Evolutionary conservation across 2,888 invertebrate species (phyloP).

Genomic region (Psococerastis gibbosa): DNA sequence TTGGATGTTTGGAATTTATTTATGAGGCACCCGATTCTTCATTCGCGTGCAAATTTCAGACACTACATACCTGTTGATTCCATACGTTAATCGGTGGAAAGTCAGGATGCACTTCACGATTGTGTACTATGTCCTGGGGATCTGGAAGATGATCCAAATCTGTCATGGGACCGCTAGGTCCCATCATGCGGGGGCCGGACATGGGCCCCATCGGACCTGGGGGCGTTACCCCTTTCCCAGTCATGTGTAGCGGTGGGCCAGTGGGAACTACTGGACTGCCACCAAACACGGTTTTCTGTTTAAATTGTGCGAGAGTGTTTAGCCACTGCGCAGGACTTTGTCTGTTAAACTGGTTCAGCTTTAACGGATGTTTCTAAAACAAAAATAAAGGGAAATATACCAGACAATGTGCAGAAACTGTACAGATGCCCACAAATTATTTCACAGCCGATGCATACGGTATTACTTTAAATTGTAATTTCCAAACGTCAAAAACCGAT

Average conservation of each 20-base stretch:
- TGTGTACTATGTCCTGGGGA: neutral
- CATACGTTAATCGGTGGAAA: slow-evolving; percentile 2
- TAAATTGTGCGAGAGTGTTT: slow-evolving; percentile 56
- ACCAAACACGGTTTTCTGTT: slow-evolving; percentile 37
- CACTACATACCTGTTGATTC: neutral
- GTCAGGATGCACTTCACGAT: neutral
- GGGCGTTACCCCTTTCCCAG: slow-evolving; percentile 28
- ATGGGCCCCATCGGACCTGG: slow-evolving; percentile 32
- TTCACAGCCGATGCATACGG: too few relatives aligned
- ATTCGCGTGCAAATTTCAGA: neutral
- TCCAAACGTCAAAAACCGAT: neutral
- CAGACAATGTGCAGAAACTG: too few relatives aligned
- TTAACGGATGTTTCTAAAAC: slow-evolving; percentile 70
- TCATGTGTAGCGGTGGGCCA: slow-evolving; percentile 24
- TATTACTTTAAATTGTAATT: too few relatives aligned
- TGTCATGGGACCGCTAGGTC: slow-evolving; percentile 23
- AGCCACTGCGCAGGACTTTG: slow-evolving; percentile 68
- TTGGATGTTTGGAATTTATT: too few relatives aligned
- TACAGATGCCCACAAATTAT: too few relatives aligned
- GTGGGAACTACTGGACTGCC: slow-evolving; percentile 27
- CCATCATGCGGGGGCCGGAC: slow-evolving; percentile 34
- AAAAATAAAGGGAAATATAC: slow-evolving; percentile 21
- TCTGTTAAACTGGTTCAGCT: slow-evolving; percentile 69
- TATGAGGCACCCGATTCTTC: too few relatives aligned
- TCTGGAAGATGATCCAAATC: slow-evolving; percentile 25